Evolutionary conservation across 2,888 invertebrate species (phyloP), one percentile per base, ranked within the genome.

Genomic region (Cerceris ruficornis): DNA sequence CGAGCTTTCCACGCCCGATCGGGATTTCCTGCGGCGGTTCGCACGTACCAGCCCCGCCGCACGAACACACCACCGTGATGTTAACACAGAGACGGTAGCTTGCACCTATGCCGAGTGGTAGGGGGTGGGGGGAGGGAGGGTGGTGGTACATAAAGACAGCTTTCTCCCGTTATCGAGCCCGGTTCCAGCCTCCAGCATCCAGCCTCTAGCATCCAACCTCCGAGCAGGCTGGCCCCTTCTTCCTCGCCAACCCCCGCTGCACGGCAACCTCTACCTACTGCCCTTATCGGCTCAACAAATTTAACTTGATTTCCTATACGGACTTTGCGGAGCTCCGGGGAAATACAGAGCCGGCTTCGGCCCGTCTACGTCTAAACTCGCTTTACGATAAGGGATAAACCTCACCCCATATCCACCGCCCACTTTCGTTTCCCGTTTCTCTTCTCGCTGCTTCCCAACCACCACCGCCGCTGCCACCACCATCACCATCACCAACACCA

Each of bases 301-400:
- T 90, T 90, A 90, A 90, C 90, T 90, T 90, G 90, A 90, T 90
- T 90, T 90, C 89, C 90, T 90, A 89, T 88, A 88, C 88, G 88
- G 88, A 89, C 87, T 89, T 87, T 86, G 86, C 85, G 75, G 83
- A 86, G 88, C 90, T 90, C 89, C 83, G 86, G 89, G 88, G 89
- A 90, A 90, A 90, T 90, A 89, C 89, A 81, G 84, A 85, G 82
- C 81, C 77, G 80, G 81, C 82, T 87, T 76, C 82, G 79, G 84
- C 84, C 83, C 85, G 84, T 88, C 88, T 85, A 76, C 84, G 87
- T 87, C 87, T 88, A 87, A 89, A 90, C 86, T 90, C 86, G 85
- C 86, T 88, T 88, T 88, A 89, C 88, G 90, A 90, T 90, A 89
- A 90, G 88, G 87, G 85, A 90, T 88, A 88, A 90, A 86, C 85